Evolutionary conservation across 2,888 invertebrate genomes (phyloP), one percentile per base, ranked within the genome.

Genomic region (Lepidocyrtinus sp.): DNA sequence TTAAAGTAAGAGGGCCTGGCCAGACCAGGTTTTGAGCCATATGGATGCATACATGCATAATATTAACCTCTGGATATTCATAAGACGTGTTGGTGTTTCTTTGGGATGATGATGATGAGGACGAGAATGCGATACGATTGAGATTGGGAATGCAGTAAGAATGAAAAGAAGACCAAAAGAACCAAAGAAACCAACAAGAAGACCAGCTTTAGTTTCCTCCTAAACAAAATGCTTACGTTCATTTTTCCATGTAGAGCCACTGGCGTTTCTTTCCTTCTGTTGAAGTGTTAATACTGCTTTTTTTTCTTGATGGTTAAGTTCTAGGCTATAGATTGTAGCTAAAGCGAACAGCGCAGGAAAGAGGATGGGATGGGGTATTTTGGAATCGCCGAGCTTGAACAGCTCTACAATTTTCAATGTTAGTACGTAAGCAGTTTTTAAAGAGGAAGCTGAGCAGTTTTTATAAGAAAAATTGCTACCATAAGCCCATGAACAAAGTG

Each of bases 101-200:
- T n/a, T n/a, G n/a, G n/a, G n/a, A 55, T 15, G 55, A 12, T 55
- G 55, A 12, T 55, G 55, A 55, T 55, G 55, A 55, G 9, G 55
- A 55, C 3, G 36, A 36, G 5, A 12, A 5, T 36, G 36, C 36
- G 36, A 36, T 36, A 12, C 5, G 36, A 36, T 36, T 36, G 36
- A n/a, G 55, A 55, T 55, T 55, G 55, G 17, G 55, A 55, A 55
- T 55, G 55, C 55, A 55, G 55, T 17, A 55, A 55, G n/a, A 55
- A 55, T 15, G n/a, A 12, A 55, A 17, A 55, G 17, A 55, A 9
- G 55, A 2, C 55, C 12, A n/a, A n/a, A n/a, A n/a, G 36, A 5
- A n/a, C 17, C 55, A 9, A n/a, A 7, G 36, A 7, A 15, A n/a
- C 55, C 5, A 55, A 55, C 55, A n/a, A 55, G 5, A 36, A 36